Conservation (phyloP, 2,888 invertebrate genomes). For the Cosmia trapezina region DNA sequence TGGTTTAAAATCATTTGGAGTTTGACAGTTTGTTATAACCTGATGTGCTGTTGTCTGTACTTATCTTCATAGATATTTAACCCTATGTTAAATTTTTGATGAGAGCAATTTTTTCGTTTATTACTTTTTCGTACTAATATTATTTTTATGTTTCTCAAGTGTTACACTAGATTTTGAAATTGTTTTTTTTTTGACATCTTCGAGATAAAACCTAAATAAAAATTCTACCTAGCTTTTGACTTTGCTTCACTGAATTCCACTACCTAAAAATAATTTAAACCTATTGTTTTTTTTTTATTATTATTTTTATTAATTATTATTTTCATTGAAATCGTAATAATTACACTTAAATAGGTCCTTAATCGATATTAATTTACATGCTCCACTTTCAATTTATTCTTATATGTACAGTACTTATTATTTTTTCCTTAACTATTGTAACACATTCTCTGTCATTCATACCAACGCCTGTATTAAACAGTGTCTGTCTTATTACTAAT, state of each 20-base stretch:
- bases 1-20: too few species aligned
- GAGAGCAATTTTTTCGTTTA: background rate
- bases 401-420: conserved; percentile 36
- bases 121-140: background rate
- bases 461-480: conserved; percentile 17
- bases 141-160: too few species aligned
- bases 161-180: too few species aligned
- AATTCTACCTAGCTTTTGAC: background rate
- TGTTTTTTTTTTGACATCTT: background rate
- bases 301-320: background rate
- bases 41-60: too few species aligned
- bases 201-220: background rate
- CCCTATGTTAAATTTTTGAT: background rate
- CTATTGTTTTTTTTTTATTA: background rate
- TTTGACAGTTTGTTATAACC: too few species aligned
- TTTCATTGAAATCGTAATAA: background rate
- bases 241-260: conserved; percentile 1
- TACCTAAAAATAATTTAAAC: background rate
- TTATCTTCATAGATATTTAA: background rate
- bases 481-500: conserved; percentile 2
- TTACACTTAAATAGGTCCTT: background rate
- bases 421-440: conserved; percentile 28
- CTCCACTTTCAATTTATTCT: background rate
- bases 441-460: conserved; percentile 24
- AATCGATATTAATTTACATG: too few species aligned